Conservation (phyloP, 35 echinoderm and acorn worm genomes). For the Ophioderma brevispina region DNA sequence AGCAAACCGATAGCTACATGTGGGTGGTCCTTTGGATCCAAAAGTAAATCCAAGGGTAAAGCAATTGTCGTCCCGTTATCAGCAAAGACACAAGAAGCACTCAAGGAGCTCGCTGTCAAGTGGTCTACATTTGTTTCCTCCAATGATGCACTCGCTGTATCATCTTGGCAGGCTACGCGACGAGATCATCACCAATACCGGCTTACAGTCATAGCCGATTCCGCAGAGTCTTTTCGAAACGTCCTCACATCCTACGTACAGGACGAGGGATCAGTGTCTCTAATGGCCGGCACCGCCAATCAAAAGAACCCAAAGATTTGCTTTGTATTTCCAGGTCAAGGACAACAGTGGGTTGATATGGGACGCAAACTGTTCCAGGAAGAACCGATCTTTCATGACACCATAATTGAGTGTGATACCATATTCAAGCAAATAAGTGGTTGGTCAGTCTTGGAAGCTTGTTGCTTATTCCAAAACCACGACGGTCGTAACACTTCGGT, state of each 20-base stretch:
- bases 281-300: neutral
- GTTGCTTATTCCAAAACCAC: neutral
- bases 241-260: conserved; percentile 50
- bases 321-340: conserved; percentile 93
- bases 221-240: conserved; percentile 53
- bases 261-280: neutral
- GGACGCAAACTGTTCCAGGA: conserved; percentile 78
- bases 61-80: conserved; percentile 80
- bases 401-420: conserved; percentile 67
- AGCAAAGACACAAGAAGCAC: conserved; percentile 85
- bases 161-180: conserved; percentile 72
- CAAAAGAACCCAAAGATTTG: conserved; percentile 66
- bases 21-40: conserved; percentile 77
- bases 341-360: conserved; percentile 92
- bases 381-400: conserved; percentile 61
- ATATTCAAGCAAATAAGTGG: conserved; percentile 88
- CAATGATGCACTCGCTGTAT: conserved; percentile 60
- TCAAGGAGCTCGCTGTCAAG: conserved; percentile 62
- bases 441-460: conserved; percentile 76
- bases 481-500: neutral
- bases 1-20: neutral
- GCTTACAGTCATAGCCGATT: conserved; percentile 68
- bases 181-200: conserved; percentile 66
- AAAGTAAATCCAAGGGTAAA: conserved; percentile 45
- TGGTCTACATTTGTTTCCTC: conserved; percentile 69